Evolutionary conservation across 2,113 vertebrate species (phyloP).

Genomic region (Oreochromis aureus): DNA sequence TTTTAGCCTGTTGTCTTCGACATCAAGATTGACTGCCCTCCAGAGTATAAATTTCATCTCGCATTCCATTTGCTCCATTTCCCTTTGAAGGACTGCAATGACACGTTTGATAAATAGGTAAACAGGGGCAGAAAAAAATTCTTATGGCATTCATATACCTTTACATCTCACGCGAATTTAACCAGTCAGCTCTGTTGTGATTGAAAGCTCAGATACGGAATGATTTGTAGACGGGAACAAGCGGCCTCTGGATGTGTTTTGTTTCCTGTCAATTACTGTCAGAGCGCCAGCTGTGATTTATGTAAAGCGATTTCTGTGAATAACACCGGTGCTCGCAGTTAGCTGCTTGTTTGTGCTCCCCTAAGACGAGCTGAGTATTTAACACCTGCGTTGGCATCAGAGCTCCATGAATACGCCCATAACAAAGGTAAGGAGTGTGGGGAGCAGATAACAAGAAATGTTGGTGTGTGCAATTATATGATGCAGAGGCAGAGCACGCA

Average conservation of each 20-base stretch:
- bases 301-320: slow-evolving; percentile 58
- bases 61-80: slow-evolving; percentile 15
- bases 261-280: slow-evolving; percentile 66
- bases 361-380: slow-evolving; percentile 51
- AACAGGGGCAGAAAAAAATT: neutral
- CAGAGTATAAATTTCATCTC: neutral
- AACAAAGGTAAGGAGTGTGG: slow-evolving; percentile 39
- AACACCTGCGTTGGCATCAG: slow-evolving; percentile 26
- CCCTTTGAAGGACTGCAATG: slow-evolving; percentile 2
- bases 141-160: neutral
- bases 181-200: neutral
- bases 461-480: slow-evolving; percentile 10
- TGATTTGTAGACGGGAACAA: slow-evolving; percentile 27
- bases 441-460: slow-evolving; percentile 33
- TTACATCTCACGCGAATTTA: neutral
- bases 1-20: slow-evolving; percentile 33
- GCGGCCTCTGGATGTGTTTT: slow-evolving; percentile 38
- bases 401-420: neutral
- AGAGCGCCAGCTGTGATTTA: slow-evolving; percentile 58
- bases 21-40: slow-evolving; percentile 30
- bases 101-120: slow-evolving; percentile 16
- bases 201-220: slow-evolving; percentile 16
- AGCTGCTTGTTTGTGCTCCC: slow-evolving; percentile 50
- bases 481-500: neutral
- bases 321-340: slow-evolving; percentile 46